phyloP scores from a whole-genome alignment of 2,888 invertebrate species.

The Cyrtodaria siliqua region DNA sequence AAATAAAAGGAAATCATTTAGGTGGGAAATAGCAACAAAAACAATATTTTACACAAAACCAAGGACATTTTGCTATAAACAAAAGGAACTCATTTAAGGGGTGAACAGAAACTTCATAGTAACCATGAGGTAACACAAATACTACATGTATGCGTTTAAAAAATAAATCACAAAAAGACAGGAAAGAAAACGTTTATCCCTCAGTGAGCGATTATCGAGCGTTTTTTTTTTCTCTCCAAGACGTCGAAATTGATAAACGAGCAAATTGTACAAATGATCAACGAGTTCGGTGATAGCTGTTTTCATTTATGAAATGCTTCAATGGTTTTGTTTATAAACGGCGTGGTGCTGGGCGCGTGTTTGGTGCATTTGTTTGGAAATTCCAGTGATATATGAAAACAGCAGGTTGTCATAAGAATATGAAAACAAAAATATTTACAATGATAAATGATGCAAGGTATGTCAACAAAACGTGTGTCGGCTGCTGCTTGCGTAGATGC shows the following conservation, averaged over 20 bases:
- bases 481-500: no score
- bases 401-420: slow-evolving; percentile 37
- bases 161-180: no score
- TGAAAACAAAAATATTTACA: slow-evolving; percentile 47
- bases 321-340: slow-evolving; percentile 42
- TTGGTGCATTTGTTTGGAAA: slow-evolving; percentile 44
- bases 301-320: slow-evolving; percentile 53
- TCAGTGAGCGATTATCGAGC: not conserved
- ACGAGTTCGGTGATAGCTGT: slow-evolving; percentile 14
- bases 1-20: no score
- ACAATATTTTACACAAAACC: no score
- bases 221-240: not conserved
- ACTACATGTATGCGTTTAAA: no score
- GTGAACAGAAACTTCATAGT: no score
- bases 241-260: not conserved
- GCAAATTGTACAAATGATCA: not conserved
- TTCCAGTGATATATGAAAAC: slow-evolving; percentile 49
- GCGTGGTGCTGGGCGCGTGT: slow-evolving; percentile 20
- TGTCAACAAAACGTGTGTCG: slow-evolving; percentile 31
- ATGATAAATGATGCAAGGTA: slow-evolving; percentile 47
- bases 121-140: no score
- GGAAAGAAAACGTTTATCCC: no score
- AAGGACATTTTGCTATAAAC: no score
- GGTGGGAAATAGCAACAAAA: no score
- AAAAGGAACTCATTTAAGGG: no score